Conservation (phyloP, 2,113 vertebrate genomes). For the Pseudopodoces humilis region DNA sequence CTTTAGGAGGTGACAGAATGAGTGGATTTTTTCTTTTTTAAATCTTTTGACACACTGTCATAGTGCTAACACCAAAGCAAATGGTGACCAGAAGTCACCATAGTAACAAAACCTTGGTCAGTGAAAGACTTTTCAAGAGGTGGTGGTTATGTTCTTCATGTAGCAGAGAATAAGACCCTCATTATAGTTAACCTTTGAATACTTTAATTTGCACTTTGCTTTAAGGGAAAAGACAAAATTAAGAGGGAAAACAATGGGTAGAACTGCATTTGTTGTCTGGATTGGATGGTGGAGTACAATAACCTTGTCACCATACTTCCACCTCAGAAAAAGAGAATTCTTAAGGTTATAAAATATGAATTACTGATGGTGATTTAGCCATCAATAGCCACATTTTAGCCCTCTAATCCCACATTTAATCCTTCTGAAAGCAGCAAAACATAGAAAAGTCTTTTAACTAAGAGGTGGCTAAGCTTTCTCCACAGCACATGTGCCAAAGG, state of each 20-base stretch:
- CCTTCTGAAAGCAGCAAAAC: not conserved
- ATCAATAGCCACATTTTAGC: no score
- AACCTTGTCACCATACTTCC: not conserved
- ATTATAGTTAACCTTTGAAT: not conserved
- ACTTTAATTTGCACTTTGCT: not conserved
- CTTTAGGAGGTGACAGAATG: not conserved
- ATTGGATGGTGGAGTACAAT: not conserved
- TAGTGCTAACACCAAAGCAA: constrained; percentile 19
- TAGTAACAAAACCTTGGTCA: constrained; percentile 53
- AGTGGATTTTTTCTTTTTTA: not conserved
- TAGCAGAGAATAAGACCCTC: constrained; percentile 2
- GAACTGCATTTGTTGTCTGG: not conserved
- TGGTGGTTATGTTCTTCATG: not conserved
- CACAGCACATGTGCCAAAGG: not conserved
- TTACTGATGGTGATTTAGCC: not conserved
- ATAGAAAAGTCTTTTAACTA: not conserved
- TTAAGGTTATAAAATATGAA: not conserved
- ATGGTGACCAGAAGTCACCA: constrained; percentile 11
- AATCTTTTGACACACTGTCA: not conserved
- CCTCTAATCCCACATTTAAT: not conserved
- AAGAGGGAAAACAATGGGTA: not conserved
- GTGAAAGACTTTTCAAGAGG: constrained; percentile 17
- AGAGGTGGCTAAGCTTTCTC: not conserved
- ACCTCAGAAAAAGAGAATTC: not conserved
- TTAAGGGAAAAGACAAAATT: not conserved